Evolutionary conservation across 2,888 invertebrate species (phyloP), one percentile per base, ranked within the genome.

Genomic region (Saturnia japonica): DNA sequence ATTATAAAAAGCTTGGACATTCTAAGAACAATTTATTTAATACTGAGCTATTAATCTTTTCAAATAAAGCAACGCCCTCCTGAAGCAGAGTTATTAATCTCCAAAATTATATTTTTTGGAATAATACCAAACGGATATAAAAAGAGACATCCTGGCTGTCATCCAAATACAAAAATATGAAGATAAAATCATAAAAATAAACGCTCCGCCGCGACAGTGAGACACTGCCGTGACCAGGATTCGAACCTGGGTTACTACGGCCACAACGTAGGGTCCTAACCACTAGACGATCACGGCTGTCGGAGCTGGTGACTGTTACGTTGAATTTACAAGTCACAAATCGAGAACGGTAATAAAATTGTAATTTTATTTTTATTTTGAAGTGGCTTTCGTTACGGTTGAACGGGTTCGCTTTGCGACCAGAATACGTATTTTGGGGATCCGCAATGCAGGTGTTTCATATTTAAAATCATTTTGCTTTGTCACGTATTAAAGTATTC

Each of bases 251-350:
- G 95, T 96, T 95, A 95, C 95, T 95, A 95, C 95, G 95, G 96
- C 96, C 96, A 96, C 96, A 96, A 96, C 96, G 96, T 95, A 95
- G 95, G 95, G 95, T 96, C 95, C 96, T 96, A 95, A 95, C 95
- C 95, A 95, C 95, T 95, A 95, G 94, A 95, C 95, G 95, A 95
- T 95, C 95, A 95, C 95, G 95, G 95, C 88, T 88, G 74, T 6
- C 76, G 76, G 76, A 78, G 76, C 77, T 74, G 68, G 72, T 78
- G 75, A 70, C 11, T 66, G 40, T 40, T 14, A 16, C n/a, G 64
- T 40, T 40, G 40, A 64, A 64, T 64, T 64, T 40, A 40, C 16
- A 19, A 64, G 11, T 64, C 40, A n/a, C 40, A 28, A 14, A 1
- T 6, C 3, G 64, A 40, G 19, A 34, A 34, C 40, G 34, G 2